phyloP scores from a whole-genome alignment of 1,140 invertebrate genomes.

The Drosophila bocqueti region DNA sequence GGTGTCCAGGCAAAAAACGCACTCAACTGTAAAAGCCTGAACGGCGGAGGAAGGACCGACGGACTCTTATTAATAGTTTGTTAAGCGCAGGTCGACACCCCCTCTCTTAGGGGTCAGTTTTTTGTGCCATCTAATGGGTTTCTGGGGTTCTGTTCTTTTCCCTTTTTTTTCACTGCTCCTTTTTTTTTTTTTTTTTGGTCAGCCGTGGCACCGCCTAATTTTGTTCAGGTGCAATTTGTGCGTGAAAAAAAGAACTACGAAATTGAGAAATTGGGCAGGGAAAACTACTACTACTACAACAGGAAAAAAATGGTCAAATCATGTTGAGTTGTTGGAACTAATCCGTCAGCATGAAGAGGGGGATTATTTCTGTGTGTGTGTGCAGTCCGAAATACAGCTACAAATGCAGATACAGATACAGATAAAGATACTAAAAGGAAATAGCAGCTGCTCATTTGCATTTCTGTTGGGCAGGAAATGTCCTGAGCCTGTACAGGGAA shows the following conservation, averaged over 20 bases:
- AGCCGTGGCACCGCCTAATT: slow-evolving; percentile 61
- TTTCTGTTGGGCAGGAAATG: slow-evolving; percentile 20
- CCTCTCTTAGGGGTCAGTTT: slow-evolving; percentile 48
- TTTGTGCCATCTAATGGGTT: slow-evolving; percentile 74
- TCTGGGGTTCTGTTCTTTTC: slow-evolving; percentile 6
- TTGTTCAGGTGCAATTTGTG: slow-evolving; percentile 83
- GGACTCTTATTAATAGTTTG: slow-evolving; percentile 77
- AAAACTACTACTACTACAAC: slow-evolving; percentile 3
- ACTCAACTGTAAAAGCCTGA: slow-evolving; percentile 68
- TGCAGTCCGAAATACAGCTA: slow-evolving; percentile 17
- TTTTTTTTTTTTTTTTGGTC: slow-evolving; percentile 33
- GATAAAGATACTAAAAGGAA: slow-evolving; percentile 28
- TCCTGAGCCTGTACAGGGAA: slow-evolving; percentile 1
- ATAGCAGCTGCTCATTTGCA: slow-evolving; percentile 52
- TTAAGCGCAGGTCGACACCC: slow-evolving; percentile 80
- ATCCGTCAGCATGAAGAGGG: slow-evolving; percentile 74
- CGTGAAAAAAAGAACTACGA: slow-evolving; percentile 55
- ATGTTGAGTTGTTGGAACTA: slow-evolving; percentile 77
- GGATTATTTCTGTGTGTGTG: slow-evolving; percentile 51
- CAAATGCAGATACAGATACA: slow-evolving; percentile 30
- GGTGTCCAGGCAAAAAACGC: slow-evolving; percentile 38
- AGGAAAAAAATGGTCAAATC: slow-evolving; percentile 72
- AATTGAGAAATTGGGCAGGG: slow-evolving; percentile 20
- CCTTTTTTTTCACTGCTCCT: neutral
- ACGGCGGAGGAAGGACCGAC: neutral